phyloP scores from a whole-genome alignment of 2,113 vertebrate species.

The Aptenodytes patagonicus region DNA sequence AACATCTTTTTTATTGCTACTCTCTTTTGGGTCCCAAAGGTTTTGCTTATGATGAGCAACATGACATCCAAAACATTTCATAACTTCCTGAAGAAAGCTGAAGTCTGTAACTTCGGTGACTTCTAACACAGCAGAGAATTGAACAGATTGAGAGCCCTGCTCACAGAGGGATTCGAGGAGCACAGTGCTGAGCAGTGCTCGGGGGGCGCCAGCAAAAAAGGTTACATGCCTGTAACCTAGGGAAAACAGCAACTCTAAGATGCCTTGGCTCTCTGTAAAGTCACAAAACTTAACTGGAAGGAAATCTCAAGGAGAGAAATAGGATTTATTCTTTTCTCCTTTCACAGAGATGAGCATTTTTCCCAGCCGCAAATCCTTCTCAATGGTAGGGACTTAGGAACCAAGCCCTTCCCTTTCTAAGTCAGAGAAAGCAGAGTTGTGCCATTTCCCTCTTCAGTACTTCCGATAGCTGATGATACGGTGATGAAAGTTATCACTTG shows the following conservation, averaged over 20 bases:
- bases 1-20: neutral
- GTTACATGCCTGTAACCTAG: neutral
- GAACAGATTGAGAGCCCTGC: neutral
- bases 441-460: neutral
- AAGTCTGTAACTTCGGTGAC: conserved; percentile 17
- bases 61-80: conserved; percentile 21
- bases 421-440: neutral
- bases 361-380: neutral
- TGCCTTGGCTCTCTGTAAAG: neutral
- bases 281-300: neutral
- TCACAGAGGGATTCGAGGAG: neutral
- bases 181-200: neutral
- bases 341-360: neutral
- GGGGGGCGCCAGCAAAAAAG: neutral
- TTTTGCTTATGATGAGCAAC: conserved; percentile 8
- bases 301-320: neutral
- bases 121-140: neutral
- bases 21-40: conserved; percentile 14
- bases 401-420: neutral
- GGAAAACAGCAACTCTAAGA: neutral
- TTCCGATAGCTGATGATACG: rapidly evolving
- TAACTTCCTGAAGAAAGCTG: conserved; percentile 29
- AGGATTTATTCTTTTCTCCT: neutral
- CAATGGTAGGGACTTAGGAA: neutral
- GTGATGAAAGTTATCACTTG: neutral